Conservation (phyloP, 2,888 invertebrate genomes). For the Platypus cylindrus region DNA sequence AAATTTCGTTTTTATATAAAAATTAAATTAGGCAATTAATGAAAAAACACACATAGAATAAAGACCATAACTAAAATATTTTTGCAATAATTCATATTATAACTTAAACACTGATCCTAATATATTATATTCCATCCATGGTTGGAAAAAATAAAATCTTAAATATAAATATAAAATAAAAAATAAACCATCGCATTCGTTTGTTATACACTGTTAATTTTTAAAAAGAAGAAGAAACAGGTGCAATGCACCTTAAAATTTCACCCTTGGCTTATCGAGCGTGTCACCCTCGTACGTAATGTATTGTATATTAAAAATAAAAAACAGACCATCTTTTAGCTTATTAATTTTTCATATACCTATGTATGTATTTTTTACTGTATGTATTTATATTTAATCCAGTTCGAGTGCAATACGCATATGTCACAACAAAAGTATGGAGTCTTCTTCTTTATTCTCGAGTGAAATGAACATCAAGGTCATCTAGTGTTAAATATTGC, state of each 20-base stretch:
- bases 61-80: too few relatives aligned
- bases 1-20: background rate
- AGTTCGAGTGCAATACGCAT: background rate
- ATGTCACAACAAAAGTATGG: background rate
- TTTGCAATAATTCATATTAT: background rate
- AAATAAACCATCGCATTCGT: conserved; percentile 1
- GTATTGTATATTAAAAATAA: too few relatives aligned
- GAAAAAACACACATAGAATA: too few relatives aligned
- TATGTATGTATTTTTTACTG: too few relatives aligned
- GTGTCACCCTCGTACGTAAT: conserved; percentile 5
- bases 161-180: conserved; percentile 1
- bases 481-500: too few relatives aligned
- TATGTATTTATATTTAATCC: too few relatives aligned
- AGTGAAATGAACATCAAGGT: background rate
- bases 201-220: conserved; percentile 3
- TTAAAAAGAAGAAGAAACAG: conserved; percentile 3
- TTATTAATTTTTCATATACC: too few relatives aligned
- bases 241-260: conserved; percentile 7
- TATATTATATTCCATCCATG: background rate
- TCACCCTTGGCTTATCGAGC: conserved; percentile 9
- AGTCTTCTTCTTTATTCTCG: background rate
- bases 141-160: too few relatives aligned
- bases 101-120: background rate
- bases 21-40: conserved; percentile 2
- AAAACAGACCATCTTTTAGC: too few relatives aligned